Evolutionary conservation across 2,113 vertebrate genomes (phyloP), one percentile per base, ranked within the genome.

Genomic region (Dissostichus mawsoni): DNA sequence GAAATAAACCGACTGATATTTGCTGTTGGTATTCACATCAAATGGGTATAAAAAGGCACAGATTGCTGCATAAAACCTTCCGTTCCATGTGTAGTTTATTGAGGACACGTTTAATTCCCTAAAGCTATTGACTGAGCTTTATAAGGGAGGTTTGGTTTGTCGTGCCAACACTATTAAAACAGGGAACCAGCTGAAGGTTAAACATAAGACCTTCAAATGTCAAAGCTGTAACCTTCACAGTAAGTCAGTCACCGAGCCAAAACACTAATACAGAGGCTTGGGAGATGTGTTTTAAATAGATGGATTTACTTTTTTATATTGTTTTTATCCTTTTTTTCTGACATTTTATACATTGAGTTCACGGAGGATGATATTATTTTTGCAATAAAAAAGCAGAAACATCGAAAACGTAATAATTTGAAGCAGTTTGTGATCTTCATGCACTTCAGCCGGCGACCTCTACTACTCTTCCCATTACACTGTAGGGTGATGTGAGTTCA

Each of bases 151-250:
- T 50, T 50, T n/a, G 18, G 9, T 65, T 64, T 44, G 25, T 44
- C 61, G 36, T 12, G 51, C 41, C 67, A 71, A 56, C 12, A 36
- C 2, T 11, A 44, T 66, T 52, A 52, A 11, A 53, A 33, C 55
- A 47, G 63, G 70, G 63, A 68, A 62, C 47, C 33, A 61, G 61
- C 45, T 44, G 52, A 80, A 68, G 63, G 70, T 47, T 52, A 47
- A 74, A 68, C 56, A 55, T 55, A 33, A 59, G 45, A 52, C 14
- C 5, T 66, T 58, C 17, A 74, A 74, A 74, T 53, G 41, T 69
- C 78, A 69, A 69, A 56, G 56, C n/a, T 53, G 5, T 45, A 29
- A 18, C 14, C 23, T 45, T 18, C 10, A 56, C 17, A 57, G 1
- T 50, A 29, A 20, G 11, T 78, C 57, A 36, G 23, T 58, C 18